These are phyloP conservation scores for Lacerta bilineata DNA, from an alignment of 2,797 vertebrate species.

Conservation along the genomic window DNA sequence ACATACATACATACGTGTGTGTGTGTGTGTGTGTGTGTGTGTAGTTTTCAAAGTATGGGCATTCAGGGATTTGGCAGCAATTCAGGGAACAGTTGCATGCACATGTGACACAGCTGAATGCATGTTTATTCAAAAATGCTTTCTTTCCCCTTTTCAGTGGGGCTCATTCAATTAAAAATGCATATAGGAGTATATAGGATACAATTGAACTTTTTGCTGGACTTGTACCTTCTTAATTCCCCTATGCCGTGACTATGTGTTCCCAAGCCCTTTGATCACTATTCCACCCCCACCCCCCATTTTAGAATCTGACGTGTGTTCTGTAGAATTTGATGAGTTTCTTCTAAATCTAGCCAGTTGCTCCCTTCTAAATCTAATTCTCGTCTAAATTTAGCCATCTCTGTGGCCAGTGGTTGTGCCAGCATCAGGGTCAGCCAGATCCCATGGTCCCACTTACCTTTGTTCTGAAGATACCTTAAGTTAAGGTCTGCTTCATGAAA, in stretches of 20 bases:
- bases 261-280: slow-evolving; percentile 37
- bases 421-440: neutral
- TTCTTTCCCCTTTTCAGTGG: neutral
- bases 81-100: neutral
- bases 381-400: too few species aligned
- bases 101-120: neutral
- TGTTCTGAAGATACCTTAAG: neutral
- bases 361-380: neutral
- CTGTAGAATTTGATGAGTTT: slow-evolving; percentile 16
- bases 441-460: neutral
- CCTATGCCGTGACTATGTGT: neutral
- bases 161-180: neutral
- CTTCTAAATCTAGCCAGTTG: neutral
- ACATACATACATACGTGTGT: too few species aligned
- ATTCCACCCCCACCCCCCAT: neutral
- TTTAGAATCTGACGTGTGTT: slow-evolving; percentile 37
- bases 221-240: neutral
- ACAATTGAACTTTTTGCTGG: neutral
- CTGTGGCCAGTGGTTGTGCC: neutral
- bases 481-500: too few species aligned
- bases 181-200: neutral
- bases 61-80: slow-evolving; percentile 19
- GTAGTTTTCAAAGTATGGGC: slow-evolving; percentile 43
- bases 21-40: too few species aligned
- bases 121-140: neutral